Evolutionary conservation across 2,113 vertebrate genomes (phyloP), one percentile per base, ranked within the genome.

Genomic region (Pongo pygmaeus): DNA sequence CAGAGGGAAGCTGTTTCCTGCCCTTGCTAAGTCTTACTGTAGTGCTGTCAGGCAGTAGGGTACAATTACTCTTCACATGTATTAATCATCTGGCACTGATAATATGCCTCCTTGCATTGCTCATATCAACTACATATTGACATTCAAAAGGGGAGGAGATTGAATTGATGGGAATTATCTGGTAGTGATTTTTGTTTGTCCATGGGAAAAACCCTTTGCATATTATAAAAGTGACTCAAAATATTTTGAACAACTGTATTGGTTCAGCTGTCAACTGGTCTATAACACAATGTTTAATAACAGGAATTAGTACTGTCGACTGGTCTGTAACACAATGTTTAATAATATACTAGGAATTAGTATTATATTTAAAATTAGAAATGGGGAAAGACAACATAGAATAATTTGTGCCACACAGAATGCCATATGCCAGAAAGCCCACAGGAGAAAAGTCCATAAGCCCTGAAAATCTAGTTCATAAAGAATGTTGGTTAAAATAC

Each of bases 341-440:
- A 30, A 64, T 64, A 64, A 64, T 30, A 64, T 64, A 64, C 14
- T 64, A 64, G 74, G 27, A 97, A 57, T 97, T 95, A 85, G 3
- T 74, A 48, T 74, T 80, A 93, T 91, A 86, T 94, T 93, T 91
- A 91, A 97, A 97, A 30, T 85, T 23, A 92, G 87, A 90, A 85
- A 40, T 91, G 64, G 35, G 61, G 40, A 92, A 94, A 95, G 46
- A 81, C 16, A 61, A 89, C 48, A 67, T 35, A n/a, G 32, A 93
- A 79, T n/a, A 64, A 8, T 84, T 96, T 78, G 6, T 93, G 25
- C 93, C 14, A 64, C 25, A n/a, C 46, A 89, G 72, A 89, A 55
- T 95, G 40, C 74, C n/a, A 77, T 40, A 43, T 95, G 48, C 64
- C 43, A 55, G 35, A 59, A 90, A 46, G 35, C 75, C 9, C 17